These are phyloP conservation scores for Cryptocephalus primarius DNA, from an alignment of 2,888 invertebrate species.

Conservation along the genomic window DNA sequence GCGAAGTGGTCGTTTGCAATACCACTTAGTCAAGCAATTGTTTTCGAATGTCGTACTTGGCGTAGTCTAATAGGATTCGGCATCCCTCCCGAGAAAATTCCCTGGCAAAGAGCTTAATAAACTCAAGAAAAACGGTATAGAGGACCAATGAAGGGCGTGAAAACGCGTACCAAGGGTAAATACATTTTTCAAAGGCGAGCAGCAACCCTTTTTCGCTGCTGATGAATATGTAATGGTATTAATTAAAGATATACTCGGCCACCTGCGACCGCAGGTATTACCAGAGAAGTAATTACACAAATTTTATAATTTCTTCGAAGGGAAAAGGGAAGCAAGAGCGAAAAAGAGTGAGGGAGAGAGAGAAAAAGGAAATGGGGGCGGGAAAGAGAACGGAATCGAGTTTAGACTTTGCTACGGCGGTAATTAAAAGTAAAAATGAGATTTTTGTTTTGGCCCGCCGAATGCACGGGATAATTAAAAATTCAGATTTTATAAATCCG, in stretches of 20 bases:
- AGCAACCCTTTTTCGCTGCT: constrained; percentile 24
- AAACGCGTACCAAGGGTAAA: constrained; percentile 10
- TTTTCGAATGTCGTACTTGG: no score
- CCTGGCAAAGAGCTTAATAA: background rate
- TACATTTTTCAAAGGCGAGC: constrained; percentile 18
- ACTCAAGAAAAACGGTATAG: background rate
- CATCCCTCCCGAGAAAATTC: no score
- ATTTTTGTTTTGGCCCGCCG: constrained; percentile 32
- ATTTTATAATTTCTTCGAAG: constrained; percentile 34
- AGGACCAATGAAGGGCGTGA: constrained; percentile 13
- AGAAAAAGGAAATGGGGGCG: constrained; percentile 12
- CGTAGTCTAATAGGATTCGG: no score
- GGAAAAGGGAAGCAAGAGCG: constrained; percentile 9
- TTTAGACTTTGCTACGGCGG: constrained; percentile 11
- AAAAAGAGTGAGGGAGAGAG: constrained; percentile 2
- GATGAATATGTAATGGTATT: constrained; percentile 40
- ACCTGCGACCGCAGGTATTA: constrained; percentile 36
- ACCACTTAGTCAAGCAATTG: no score
- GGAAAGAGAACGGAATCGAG: background rate
- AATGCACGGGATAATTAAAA: constrained; percentile 34
- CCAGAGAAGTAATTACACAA: constrained; percentile 34
- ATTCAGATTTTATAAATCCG: constrained; percentile 31
- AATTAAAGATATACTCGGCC: constrained; percentile 37
- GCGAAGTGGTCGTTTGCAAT: no score
- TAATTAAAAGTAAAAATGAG: constrained; percentile 39